Evolutionary conservation across 2,888 invertebrate genomes (phyloP).

Genomic region (Brachyopa scutellaris): DNA sequence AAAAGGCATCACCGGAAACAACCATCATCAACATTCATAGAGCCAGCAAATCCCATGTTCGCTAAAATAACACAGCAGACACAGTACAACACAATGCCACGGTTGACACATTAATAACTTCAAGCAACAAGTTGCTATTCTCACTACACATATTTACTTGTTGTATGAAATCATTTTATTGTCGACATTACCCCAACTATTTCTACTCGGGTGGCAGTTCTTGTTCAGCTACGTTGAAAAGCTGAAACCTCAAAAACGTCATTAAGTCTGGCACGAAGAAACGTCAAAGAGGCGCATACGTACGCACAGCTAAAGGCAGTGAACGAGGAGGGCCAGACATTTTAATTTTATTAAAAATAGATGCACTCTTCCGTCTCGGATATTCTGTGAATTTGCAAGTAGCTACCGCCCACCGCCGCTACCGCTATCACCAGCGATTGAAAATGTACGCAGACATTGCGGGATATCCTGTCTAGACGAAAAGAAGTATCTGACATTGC

Average conservation of each 20-base stretch:
- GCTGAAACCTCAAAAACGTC: conserved; percentile 43
- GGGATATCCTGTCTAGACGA: conserved; percentile 71
- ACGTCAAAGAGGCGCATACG: conserved; percentile 3
- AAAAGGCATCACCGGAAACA: conserved; percentile 23
- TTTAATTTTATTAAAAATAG: conserved; percentile 57
- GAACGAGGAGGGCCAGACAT: conserved; percentile 4
- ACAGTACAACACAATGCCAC: conserved; percentile 12
- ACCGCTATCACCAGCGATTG: not conserved
- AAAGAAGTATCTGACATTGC: conserved; percentile 57
- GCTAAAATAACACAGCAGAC: not conserved
- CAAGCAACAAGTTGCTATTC: conserved; percentile 62
- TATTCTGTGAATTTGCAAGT: conserved; percentile 50
- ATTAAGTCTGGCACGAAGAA: conserved; percentile 44
- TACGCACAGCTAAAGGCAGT: not conserved
- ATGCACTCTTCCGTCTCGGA: conserved; percentile 35
- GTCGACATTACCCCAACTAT: conserved; percentile 28
- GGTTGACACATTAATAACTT: conserved; percentile 47
- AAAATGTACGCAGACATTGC: conserved; percentile 54
- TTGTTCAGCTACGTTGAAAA: conserved; percentile 17
- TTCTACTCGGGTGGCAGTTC: conserved; percentile 13
- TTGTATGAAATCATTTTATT: conserved; percentile 47
- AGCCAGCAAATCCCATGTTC: conserved; percentile 6
- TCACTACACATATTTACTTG: conserved; percentile 21
- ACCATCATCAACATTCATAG: not conserved
- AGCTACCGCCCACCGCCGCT: conserved; percentile 8